Evolutionary conservation across 2,113 vertebrate genomes (phyloP).

Genomic region (Sinocyclocheilus grahami): DNA sequence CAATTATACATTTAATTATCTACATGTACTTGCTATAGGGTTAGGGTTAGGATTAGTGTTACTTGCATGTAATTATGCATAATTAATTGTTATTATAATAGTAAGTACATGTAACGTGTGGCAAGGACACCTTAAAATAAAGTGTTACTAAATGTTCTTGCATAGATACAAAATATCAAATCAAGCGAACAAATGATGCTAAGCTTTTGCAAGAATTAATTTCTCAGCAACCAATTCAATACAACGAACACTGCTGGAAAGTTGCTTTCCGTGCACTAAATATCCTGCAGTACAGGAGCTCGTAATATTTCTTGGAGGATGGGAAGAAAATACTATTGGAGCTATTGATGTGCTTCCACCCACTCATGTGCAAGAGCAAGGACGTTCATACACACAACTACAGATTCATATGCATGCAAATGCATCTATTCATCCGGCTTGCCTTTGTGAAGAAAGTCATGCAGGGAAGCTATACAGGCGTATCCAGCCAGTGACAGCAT

Average conservation of each 20-base stretch:
- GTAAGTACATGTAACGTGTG: too few relatives aligned
- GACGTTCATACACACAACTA: slow-evolving; percentile 10
- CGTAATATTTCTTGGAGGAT: not conserved
- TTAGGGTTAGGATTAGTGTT: too few relatives aligned
- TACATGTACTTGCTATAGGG: too few relatives aligned
- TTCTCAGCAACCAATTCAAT: not conserved
- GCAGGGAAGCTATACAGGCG: not conserved
- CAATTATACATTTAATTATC: too few relatives aligned
- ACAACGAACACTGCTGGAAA: not conserved
- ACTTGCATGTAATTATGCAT: too few relatives aligned
- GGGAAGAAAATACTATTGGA: slow-evolving; percentile 34
- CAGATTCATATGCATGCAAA: not conserved
- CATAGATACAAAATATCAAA: not conserved
- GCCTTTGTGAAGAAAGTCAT: not conserved
- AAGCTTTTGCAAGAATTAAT: not conserved
- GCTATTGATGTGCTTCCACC: slow-evolving; percentile 62
- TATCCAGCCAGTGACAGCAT: not conserved
- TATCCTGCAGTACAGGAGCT: not conserved
- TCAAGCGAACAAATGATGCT: not conserved
- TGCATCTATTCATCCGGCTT: slow-evolving; percentile 1
- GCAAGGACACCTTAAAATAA: too few relatives aligned
- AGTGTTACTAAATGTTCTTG: not conserved
- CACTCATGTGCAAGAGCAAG: slow-evolving; percentile 46
- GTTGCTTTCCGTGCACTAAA: not conserved
- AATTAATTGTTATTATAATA: too few relatives aligned